Conservation (phyloP, 2,797 vertebrate species). For the Pristis pectinata region DNA sequence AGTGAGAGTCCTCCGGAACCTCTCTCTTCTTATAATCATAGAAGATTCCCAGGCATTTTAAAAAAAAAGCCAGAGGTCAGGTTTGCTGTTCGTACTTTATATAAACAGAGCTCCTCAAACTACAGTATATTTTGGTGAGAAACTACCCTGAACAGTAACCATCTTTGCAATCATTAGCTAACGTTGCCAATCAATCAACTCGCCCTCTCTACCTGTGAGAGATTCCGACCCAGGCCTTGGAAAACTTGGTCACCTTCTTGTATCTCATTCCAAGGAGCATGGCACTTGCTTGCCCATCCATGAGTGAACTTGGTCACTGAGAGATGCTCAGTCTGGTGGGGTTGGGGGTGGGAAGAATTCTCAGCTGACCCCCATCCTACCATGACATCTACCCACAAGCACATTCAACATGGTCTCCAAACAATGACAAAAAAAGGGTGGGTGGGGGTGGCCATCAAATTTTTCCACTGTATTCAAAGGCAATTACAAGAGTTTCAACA, state of each 20-base stretch:
- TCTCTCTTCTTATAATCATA: not conserved
- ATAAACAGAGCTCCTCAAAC: not conserved
- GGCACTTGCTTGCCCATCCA: too few species aligned
- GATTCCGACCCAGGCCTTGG: not conserved
- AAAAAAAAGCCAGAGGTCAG: not conserved
- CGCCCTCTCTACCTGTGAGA: not conserved
- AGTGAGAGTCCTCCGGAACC: not conserved
- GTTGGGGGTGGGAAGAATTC: not conserved
- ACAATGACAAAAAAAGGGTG: too few species aligned
- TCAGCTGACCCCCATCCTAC: not conserved
- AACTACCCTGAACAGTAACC: not conserved
- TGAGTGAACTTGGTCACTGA: too few species aligned
- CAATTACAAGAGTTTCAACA: not conserved
- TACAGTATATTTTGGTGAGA: too few species aligned
- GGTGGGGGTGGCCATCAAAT: too few species aligned
- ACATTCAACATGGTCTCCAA: not conserved
- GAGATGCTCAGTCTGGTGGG: not conserved
- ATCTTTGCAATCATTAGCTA: not conserved
- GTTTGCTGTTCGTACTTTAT: not conserved
- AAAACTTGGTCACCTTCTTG: not conserved
- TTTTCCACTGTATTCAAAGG: not conserved
- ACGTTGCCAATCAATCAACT: not conserved
- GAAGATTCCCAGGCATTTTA: not conserved
- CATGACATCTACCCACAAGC: not conserved
- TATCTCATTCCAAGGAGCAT: not conserved